phyloP scores from a whole-genome alignment of 2,113 vertebrate genomes.

The Sorex fumeus region DNA sequence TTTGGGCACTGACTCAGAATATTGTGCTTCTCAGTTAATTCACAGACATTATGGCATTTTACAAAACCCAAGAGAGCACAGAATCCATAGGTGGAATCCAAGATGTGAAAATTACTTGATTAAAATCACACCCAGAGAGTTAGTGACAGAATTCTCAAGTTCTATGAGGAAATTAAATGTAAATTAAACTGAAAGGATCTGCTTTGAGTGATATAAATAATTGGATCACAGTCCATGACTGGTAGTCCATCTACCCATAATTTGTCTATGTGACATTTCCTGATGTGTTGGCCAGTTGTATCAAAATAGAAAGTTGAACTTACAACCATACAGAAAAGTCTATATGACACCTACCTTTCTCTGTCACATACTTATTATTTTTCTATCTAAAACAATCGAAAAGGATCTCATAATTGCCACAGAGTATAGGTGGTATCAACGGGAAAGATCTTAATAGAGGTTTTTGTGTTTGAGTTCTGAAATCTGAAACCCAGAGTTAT shows the following conservation, averaged over 20 bases:
- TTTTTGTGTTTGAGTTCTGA: neutral
- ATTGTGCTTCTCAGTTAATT: neutral
- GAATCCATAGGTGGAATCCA: neutral
- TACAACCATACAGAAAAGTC: neutral
- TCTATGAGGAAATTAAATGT: neutral
- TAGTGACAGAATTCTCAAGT: neutral
- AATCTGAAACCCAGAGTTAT: neutral
- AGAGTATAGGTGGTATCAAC: neutral
- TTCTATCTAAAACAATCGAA: neutral
- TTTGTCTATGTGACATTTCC: neutral
- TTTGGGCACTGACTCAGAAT: constrained; percentile 18
- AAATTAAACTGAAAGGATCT: neutral
- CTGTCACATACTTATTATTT: neutral
- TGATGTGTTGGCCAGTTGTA: neutral
- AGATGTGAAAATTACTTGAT: neutral
- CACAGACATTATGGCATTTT: neutral
- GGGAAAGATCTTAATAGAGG: neutral
- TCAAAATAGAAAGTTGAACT: neutral
- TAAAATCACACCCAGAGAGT: constrained; percentile 3
- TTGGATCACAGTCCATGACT: neutral
- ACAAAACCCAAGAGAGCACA: neutral
- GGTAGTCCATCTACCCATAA: neutral
- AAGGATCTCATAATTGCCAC: neutral
- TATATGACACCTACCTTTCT: neutral
- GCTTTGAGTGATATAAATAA: constrained; percentile 23